These are phyloP conservation scores for Ceyx margarethae DNA, from an alignment of 2,113 vertebrate species.

Conservation along the genomic window DNA sequence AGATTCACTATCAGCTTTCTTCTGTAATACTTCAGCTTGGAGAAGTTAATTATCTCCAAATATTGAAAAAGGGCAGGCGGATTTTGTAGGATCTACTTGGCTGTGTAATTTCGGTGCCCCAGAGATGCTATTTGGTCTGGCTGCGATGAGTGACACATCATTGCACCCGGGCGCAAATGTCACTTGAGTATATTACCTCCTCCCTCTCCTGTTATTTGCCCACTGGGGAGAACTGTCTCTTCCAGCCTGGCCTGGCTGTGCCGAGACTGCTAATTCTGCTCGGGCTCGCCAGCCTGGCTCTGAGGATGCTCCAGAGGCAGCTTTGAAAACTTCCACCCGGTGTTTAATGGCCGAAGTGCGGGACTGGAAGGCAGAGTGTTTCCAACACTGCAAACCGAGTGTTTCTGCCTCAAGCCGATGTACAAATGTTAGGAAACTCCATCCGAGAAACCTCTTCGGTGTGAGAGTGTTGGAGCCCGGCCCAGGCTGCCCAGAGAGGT, in stretches of 20 bases:
- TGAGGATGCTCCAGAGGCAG: accelerated
- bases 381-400: neutral
- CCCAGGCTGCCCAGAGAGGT: neutral
- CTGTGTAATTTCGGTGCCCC: constrained; percentile 49
- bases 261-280: neutral
- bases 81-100: constrained; percentile 50
- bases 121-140: constrained; percentile 48
- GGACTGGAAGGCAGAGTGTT: neutral
- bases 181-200: neutral
- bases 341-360: neutral
- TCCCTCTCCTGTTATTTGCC: constrained; percentile 12
- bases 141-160: constrained; percentile 23
- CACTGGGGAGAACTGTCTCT: neutral
- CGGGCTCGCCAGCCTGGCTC: accelerated
- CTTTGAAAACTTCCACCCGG: neutral
- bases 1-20: constrained; percentile 62
- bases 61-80: constrained; percentile 59
- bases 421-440: neutral
- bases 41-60: constrained; percentile 69
- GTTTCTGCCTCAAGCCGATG: neutral
- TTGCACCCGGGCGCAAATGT: constrained; percentile 26
- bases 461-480: neutral
- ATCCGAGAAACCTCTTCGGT: neutral
- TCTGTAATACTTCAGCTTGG: constrained; percentile 37
- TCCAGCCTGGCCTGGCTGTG: neutral